These are phyloP conservation scores for Manacus vitellinus DNA, from an alignment of 2,113 vertebrate genomes.

Conservation along the genomic window DNA sequence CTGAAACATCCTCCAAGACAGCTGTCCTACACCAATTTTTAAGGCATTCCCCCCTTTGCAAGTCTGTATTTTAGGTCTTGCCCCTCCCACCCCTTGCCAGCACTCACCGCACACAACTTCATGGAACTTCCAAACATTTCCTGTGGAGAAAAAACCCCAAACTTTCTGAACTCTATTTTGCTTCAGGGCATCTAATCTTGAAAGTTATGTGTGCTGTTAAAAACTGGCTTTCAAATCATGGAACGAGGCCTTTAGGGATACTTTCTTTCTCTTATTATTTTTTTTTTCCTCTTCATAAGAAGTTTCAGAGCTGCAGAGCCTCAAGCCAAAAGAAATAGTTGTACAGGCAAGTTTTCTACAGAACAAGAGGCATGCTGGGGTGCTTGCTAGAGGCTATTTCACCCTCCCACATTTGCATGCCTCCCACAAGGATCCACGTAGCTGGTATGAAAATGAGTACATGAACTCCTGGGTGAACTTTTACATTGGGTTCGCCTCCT, in stretches of 20 bases:
- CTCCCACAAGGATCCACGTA: background rate
- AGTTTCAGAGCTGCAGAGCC: slow-evolving; percentile 31
- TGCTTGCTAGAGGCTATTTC: background rate
- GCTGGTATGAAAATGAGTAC: background rate
- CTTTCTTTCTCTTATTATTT: background rate
- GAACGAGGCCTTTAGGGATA: slow-evolving; percentile 45
- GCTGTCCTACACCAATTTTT: background rate
- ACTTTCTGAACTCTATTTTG: slow-evolving; percentile 58
- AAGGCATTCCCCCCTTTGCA: background rate
- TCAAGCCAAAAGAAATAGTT: slow-evolving; percentile 53
- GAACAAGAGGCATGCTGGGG: background rate
- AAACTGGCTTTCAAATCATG: slow-evolving; percentile 64
- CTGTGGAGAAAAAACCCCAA: background rate
- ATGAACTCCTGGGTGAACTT: slow-evolving; percentile 31
- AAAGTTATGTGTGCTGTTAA: slow-evolving; percentile 65
- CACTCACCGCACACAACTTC: background rate
- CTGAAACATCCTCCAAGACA: background rate
- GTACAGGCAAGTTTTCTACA: slow-evolving; percentile 39
- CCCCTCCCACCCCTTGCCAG: background rate
- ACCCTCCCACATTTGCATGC: background rate
- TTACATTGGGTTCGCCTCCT: background rate
- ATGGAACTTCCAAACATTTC: slow-evolving; percentile 47
- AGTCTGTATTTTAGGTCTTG: background rate
- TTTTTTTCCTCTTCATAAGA: background rate
- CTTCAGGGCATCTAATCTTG: slow-evolving; percentile 47